Evolutionary conservation across 2,888 invertebrate species (phyloP).

Genomic region (Mellilla xanthometata): DNA sequence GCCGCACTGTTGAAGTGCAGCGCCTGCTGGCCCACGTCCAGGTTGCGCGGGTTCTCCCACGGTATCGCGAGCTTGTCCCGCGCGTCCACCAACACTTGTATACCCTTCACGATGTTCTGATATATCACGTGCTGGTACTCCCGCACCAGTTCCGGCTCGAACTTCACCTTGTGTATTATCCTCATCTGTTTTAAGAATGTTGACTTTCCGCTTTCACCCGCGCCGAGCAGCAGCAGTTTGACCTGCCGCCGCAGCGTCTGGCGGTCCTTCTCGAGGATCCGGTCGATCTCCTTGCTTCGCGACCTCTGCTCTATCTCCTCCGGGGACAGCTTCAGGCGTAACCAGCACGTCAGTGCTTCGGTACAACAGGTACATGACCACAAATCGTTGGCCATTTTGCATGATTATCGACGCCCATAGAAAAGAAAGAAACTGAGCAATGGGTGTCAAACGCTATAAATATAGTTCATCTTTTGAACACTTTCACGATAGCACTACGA

Average conservation of each 20-base stretch:
- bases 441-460: slow-evolving; percentile 51
- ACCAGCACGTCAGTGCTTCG: slow-evolving; percentile 88
- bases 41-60: slow-evolving; percentile 92
- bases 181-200: slow-evolving; percentile 98
- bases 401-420: slow-evolving; percentile 77
- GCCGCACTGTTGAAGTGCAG: slow-evolving; percentile 88
- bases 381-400: slow-evolving; percentile 87
- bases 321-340: slow-evolving; percentile 91
- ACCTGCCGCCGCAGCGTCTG: slow-evolving; percentile 92
- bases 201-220: slow-evolving; percentile 95
- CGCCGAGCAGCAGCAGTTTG: slow-evolving; percentile 94
- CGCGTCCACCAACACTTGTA: slow-evolving; percentile 98
- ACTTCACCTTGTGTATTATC: slow-evolving; percentile 95
- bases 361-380: slow-evolving; percentile 86
- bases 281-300: slow-evolving; percentile 94
- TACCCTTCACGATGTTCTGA: slow-evolving; percentile 97
- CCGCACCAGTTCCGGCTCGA: slow-evolving; percentile 92
- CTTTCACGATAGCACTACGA: slow-evolving; percentile 59
- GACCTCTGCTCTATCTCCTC: slow-evolving; percentile 94
- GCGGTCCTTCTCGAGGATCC: slow-evolving; percentile 92
- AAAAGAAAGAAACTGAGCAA: slow-evolving; percentile 58
- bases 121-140: slow-evolving; percentile 97
- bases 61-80: slow-evolving; percentile 95
- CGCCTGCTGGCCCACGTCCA: slow-evolving; percentile 91
- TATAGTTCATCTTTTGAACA: slow-evolving; percentile 56